These are phyloP conservation scores for Lysandra bellargus DNA, from an alignment of 2,888 invertebrate genomes.

Conservation along the genomic window DNA sequence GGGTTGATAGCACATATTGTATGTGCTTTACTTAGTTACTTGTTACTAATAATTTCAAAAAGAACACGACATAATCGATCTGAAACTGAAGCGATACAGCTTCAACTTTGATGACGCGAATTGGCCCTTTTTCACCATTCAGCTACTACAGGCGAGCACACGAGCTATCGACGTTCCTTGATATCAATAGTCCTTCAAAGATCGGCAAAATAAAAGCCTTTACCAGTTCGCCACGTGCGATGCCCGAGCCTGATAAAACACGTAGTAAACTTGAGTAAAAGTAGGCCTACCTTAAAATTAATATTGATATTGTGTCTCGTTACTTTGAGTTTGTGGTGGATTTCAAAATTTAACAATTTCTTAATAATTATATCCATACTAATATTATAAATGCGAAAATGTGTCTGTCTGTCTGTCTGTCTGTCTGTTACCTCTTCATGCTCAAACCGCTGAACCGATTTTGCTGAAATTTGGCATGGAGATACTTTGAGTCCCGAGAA, in stretches of 20 bases:
- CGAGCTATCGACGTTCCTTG: slow-evolving; percentile 1
- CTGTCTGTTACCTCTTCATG: too few relatives aligned
- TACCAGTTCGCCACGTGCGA: neutral
- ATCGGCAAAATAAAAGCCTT: neutral
- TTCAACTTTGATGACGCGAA: neutral
- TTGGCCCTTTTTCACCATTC: neutral
- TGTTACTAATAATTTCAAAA: too few relatives aligned
- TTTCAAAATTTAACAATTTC: too few relatives aligned
- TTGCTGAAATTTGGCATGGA: too few relatives aligned
- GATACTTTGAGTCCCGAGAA: too few relatives aligned
- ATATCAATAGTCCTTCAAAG: slow-evolving; percentile 4
- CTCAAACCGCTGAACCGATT: too few relatives aligned
- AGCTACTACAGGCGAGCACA: neutral
- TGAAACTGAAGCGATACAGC: neutral
- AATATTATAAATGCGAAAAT: too few relatives aligned
- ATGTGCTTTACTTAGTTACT: too few relatives aligned
- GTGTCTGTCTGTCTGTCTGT: too few relatives aligned
- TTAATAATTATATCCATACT: too few relatives aligned
- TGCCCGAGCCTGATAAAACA: neutral
- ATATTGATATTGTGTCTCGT: neutral
- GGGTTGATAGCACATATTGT: too few relatives aligned
- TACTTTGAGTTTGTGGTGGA: neutral
- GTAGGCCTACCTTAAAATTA: neutral
- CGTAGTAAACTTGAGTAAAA: slow-evolving; percentile 1
- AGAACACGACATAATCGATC: neutral